These are phyloP conservation scores for Parasteatoda tepidariorum DNA, from an alignment of 1,140 invertebrate species.

Conservation along the genomic window DNA sequence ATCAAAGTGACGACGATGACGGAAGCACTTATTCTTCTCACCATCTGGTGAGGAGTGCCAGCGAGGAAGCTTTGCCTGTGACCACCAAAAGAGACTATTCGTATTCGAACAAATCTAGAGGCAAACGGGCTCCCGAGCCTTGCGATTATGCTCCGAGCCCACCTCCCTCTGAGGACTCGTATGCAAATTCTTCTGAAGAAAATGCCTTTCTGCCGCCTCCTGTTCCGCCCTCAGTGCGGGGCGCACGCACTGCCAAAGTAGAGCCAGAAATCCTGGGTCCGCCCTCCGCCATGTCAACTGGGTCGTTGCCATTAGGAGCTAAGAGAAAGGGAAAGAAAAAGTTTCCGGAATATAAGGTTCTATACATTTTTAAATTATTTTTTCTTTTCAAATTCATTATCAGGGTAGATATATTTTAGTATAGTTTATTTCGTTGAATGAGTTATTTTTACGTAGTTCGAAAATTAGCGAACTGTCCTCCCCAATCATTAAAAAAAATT, in stretches of 20 bases:
- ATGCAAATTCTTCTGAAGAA: slow-evolving; percentile 64
- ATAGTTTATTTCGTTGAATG: too few relatives aligned
- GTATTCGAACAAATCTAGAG: slow-evolving; percentile 50
- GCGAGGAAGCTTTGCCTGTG: slow-evolving; percentile 83
- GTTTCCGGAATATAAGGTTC: slow-evolving; percentile 62
- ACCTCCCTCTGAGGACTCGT: slow-evolving; percentile 63
- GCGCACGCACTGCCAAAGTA: slow-evolving; percentile 33
- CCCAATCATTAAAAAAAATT: too few relatives aligned
- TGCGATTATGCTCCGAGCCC: slow-evolving; percentile 64
- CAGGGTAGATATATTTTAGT: slow-evolving; percentile 19
- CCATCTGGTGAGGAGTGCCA: slow-evolving; percentile 90
- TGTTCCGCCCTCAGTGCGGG: slow-evolving; percentile 31
- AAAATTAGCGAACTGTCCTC: too few relatives aligned
- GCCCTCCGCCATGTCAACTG: slow-evolving; percentile 35
- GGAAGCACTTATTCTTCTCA: slow-evolving; percentile 80
- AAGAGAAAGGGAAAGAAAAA: slow-evolving; percentile 60
- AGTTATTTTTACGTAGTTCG: too few relatives aligned
- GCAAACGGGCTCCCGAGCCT: slow-evolving; percentile 49
- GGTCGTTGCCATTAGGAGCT: slow-evolving; percentile 47
- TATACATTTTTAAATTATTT: background rate
- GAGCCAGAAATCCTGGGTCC: slow-evolving; percentile 21
- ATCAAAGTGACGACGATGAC: slow-evolving; percentile 43
- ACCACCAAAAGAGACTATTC: slow-evolving; percentile 65
- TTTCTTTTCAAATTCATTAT: background rate
- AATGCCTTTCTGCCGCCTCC: slow-evolving; percentile 59